phyloP scores from a whole-genome alignment of 2,888 invertebrate species.

The Hydropsyche betteni region DNA sequence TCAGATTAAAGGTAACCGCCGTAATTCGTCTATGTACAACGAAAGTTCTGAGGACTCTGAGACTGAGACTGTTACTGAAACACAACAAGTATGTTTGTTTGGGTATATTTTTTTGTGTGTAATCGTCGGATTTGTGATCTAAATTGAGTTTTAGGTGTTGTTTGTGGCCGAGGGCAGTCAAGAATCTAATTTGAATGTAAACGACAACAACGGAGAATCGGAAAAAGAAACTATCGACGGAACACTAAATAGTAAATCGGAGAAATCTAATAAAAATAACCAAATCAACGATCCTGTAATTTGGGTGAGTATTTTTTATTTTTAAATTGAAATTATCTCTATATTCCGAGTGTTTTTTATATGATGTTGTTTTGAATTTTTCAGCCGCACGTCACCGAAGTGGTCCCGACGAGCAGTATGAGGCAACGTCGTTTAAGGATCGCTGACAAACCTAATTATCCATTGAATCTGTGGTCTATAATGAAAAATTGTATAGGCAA shows the following conservation, averaged over 20 bases:
- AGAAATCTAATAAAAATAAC: slow-evolving; percentile 10
- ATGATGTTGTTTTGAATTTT: no score
- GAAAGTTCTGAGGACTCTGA: slow-evolving; percentile 67
- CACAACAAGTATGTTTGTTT: slow-evolving; percentile 55
- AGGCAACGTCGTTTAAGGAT: slow-evolving; percentile 80
- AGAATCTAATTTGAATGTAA: slow-evolving; percentile 57
- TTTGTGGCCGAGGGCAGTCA: slow-evolving; percentile 63
- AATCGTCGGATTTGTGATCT: neutral
- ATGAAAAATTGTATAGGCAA: slow-evolving; percentile 99
- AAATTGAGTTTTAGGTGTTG: slow-evolving; percentile 58
- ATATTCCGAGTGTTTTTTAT: neutral
- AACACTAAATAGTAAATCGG: neutral
- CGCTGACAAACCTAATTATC: slow-evolving; percentile 93
- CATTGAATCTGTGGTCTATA: slow-evolving; percentile 97
- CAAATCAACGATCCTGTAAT: slow-evolving; percentile 25
- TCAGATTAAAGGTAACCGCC: slow-evolving; percentile 49
- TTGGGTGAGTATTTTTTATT: slow-evolving; percentile 30
- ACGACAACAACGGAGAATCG: slow-evolving; percentile 1
- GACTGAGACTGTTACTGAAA: slow-evolving; percentile 64
- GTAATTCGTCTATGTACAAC: slow-evolving; percentile 56
- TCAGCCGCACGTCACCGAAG: slow-evolving; percentile 62
- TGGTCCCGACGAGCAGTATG: slow-evolving; percentile 54
- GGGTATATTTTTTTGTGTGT: neutral
- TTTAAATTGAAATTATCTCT: neutral
- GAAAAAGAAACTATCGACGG: slow-evolving; percentile 27